Evolutionary conservation across 1,140 invertebrate species (phyloP).

Genomic region (Sarcophaga bullata): DNA sequence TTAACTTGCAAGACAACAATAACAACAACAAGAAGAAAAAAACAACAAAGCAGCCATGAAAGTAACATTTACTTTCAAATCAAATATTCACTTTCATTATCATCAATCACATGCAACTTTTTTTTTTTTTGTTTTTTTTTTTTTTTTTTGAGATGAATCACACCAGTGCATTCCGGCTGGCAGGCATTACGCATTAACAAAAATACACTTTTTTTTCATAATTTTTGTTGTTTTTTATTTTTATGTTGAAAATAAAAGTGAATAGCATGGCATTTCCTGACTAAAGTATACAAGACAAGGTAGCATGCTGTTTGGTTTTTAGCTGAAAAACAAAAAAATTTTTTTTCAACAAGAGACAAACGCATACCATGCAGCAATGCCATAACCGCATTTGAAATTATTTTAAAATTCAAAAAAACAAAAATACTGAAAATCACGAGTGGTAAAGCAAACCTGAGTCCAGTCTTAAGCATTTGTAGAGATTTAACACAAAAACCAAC

Average conservation of each 20-base stretch:
- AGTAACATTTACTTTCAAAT: constrained; percentile 7
- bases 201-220: neutral
- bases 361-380: neutral
- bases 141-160: neutral
- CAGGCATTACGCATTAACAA: constrained; percentile 10
- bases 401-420: neutral
- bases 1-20: neutral
- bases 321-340: no score
- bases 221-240: no score
- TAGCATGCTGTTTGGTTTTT: neutral
- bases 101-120: constrained; percentile 24
- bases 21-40: neutral
- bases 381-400: neutral
- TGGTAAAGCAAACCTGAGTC: neutral
- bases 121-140: no score
- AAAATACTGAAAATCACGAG: no score
- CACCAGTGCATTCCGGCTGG: neutral
- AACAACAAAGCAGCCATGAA: neutral
- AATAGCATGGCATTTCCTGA: neutral
- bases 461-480: neutral
- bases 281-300: neutral
- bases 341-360: neutral
- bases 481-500: neutral
- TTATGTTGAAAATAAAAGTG: neutral
- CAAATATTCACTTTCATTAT: constrained; percentile 27